Percentiles rank a stretch among this genome's conserved stretches.
Evolutionary conservation across 2,797 vertebrate species (phyloP).

Genomic region (Hydrophis major): DNA sequence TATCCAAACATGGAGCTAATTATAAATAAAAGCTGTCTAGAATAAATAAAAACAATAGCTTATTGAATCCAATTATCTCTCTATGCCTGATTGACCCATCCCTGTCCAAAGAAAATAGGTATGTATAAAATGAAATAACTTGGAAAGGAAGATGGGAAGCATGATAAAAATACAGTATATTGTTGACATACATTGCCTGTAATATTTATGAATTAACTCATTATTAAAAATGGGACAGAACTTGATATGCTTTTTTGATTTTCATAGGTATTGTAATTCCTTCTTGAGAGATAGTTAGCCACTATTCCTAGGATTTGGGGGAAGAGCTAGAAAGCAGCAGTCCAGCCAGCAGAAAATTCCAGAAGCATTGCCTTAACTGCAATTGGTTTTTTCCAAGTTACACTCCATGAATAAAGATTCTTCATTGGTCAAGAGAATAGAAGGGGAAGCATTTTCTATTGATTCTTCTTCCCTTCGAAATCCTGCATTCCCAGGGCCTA

Average conservation of each 20-base stretch:
- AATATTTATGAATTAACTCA: constrained; percentile 4
- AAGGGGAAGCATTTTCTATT: neutral
- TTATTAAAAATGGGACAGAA: constrained; percentile 3
- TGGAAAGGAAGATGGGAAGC: neutral
- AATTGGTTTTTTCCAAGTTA: neutral
- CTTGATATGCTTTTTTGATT: constrained; percentile 12
- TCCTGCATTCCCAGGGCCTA: neutral
- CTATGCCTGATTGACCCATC: neutral
- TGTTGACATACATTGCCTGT: neutral
- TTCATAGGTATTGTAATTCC: neutral
- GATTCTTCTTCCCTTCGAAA: neutral
- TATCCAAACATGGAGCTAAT: neutral
- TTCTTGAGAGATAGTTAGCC: neutral
- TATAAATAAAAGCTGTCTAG: neutral
- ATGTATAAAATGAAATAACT: neutral
- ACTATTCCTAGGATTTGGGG: neutral
- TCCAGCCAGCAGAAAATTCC: neutral
- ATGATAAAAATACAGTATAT: neutral
- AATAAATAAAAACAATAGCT: neutral
- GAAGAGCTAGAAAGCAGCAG: neutral
- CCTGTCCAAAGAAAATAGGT: neutral
- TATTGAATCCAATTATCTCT: constrained; percentile 1
- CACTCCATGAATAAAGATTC: neutral
- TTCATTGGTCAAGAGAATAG: neutral
- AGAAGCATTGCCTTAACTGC: neutral